Percentiles rank a stretch among this genome's conserved stretches.
phyloP scores from a whole-genome alignment of 2,888 invertebrate genomes.

The Erannis defoliaria region DNA sequence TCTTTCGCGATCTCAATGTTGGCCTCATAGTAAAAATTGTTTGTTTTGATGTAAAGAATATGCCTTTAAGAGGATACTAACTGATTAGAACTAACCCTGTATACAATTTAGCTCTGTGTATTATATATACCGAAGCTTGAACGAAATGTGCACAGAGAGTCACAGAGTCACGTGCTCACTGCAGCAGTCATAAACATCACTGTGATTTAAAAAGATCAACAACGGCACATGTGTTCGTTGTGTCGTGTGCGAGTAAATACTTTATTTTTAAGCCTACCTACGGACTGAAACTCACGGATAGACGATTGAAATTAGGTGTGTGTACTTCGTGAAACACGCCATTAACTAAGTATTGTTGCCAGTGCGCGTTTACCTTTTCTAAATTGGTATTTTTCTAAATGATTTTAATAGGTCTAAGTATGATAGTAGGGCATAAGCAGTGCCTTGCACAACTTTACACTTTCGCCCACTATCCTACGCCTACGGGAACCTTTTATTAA shows the following conservation, averaged over 20 bases:
- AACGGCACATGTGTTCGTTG: constrained; percentile 45
- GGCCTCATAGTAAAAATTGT: too few species aligned
- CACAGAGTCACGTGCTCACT: not conserved
- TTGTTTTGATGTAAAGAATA: too few species aligned
- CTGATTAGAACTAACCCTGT: too few species aligned
- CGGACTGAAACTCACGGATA: constrained; percentile 57
- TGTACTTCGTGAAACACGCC: constrained; percentile 48
- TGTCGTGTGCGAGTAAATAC: constrained; percentile 52
- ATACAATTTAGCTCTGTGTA: too few species aligned
- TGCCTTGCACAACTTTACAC: too few species aligned
- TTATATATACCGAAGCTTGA: too few species aligned
- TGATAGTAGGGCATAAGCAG: too few species aligned
- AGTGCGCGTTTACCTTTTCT: not conserved
- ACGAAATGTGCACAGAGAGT: not conserved
- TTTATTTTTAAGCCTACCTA: constrained; percentile 59
- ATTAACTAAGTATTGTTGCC: constrained; percentile 27
- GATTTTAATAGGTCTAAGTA: too few species aligned
- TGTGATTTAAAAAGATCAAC: constrained; percentile 40
- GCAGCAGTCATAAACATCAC: constrained; percentile 19
- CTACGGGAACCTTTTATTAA: too few species aligned
- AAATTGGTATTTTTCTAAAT: not conserved
- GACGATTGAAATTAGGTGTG: constrained; percentile 50
- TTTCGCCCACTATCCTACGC: too few species aligned
- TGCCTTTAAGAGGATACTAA: too few species aligned
- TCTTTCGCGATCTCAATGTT: too few species aligned